A percentile compares a stretch with the other conserved stretches of the same genome.
These are phyloP conservation scores for Aphaenogaster ashmeadi DNA, from an alignment of 1,140 invertebrate species.

Conservation along the genomic window DNA sequence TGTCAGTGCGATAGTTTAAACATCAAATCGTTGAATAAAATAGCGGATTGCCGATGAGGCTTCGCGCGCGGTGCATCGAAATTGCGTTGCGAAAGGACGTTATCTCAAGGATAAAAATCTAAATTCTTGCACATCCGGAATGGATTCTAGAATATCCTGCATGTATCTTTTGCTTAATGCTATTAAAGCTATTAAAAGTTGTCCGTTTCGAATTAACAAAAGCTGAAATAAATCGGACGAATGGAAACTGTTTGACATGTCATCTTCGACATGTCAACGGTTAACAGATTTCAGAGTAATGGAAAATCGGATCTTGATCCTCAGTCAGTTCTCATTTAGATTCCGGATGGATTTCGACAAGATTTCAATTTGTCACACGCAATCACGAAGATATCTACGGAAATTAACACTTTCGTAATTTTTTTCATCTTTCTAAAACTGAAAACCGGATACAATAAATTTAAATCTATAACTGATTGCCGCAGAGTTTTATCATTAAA, in stretches of 20 bases:
- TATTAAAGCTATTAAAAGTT: neutral
- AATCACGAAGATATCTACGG: neutral
- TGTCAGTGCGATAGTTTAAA: conserved; percentile 82
- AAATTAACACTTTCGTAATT: neutral
- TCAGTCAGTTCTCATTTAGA: neutral
- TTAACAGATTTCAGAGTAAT: neutral
- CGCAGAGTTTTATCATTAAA: too few relatives aligned
- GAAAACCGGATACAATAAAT: too few relatives aligned
- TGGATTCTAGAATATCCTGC: neutral
- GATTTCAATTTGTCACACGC: neutral
- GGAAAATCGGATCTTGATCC: neutral
- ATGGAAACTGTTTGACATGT: neutral
- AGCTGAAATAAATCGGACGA: conserved; percentile 8
- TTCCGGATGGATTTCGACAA: neutral
- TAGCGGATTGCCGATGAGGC: conserved; percentile 72
- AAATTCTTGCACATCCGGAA: neutral
- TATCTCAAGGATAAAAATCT: conserved; percentile 26
- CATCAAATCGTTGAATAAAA: conserved; percentile 84
- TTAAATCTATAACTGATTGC: too few relatives aligned
- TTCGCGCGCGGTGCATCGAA: conserved; percentile 17
- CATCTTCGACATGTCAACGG: neutral
- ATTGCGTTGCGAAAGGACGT: neutral
- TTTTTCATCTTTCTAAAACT: too few relatives aligned
- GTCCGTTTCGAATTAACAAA: neutral
- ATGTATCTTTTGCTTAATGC: neutral